Evolutionary conservation across 37 sponge, comb jelly and placozoan genomes (phyloP).

Genomic region (Lycopodina hypogea): DNA sequence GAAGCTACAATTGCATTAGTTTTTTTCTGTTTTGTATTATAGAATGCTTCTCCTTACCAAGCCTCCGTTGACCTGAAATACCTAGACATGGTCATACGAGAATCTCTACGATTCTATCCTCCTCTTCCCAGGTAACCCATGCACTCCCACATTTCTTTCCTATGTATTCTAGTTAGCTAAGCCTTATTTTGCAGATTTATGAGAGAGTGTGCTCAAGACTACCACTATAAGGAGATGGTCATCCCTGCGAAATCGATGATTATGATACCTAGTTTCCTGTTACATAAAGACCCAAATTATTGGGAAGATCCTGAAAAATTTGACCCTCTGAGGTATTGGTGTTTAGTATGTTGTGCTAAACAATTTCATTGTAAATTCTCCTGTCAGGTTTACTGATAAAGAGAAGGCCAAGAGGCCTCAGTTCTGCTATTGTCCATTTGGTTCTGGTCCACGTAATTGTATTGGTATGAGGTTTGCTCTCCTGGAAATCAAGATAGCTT

Average conservation of each 20-base stretch:
- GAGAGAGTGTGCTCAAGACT: constrained; percentile 15
- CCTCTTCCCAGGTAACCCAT: constrained; percentile 47
- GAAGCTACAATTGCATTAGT: background rate
- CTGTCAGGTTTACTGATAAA: constrained; percentile 57
- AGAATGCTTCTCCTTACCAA: constrained; percentile 60
- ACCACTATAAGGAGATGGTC: constrained; percentile 6
- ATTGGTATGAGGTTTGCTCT: constrained; percentile 82
- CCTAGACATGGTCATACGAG: constrained; percentile 60
- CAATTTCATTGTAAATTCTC: background rate
- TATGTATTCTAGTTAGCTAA: background rate
- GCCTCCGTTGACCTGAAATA: constrained; percentile 69
- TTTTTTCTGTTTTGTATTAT: background rate
- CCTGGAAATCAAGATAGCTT: constrained; percentile 70
- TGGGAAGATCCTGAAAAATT: constrained; percentile 80
- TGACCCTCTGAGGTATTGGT: constrained; percentile 63
- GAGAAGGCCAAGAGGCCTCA: constrained; percentile 56
- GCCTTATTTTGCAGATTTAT: no score
- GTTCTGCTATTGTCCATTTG: constrained; percentile 68
- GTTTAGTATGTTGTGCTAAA: background rate
- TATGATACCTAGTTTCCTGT: constrained; percentile 25
- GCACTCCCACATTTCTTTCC: background rate
- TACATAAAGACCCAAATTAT: constrained; percentile 66
- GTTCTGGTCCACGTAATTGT: constrained; percentile 73
- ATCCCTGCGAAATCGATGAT: constrained; percentile 43
- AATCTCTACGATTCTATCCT: constrained; percentile 67